phyloP scores from a whole-genome alignment of 1,140 invertebrate species.

The Drosophila bifasciata region DNA sequence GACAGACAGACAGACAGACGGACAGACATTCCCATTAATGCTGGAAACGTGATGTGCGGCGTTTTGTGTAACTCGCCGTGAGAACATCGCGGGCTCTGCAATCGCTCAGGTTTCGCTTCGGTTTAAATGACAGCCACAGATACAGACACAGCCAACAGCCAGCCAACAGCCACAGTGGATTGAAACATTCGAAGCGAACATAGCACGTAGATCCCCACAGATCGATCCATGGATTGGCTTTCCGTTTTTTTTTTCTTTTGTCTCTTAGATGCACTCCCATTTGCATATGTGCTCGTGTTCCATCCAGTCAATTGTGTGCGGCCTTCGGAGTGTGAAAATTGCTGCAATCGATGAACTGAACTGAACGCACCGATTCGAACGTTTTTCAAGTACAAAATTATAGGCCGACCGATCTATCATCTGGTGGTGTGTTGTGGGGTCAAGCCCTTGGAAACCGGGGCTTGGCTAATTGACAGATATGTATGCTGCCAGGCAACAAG shows the following conservation, averaged over 20 bases:
- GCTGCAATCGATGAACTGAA: slow-evolving; percentile 46
- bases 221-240: slow-evolving; percentile 43
- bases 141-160: too few relatives aligned
- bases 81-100: slow-evolving; percentile 64
- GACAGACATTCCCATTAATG: slow-evolving; percentile 46
- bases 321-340: slow-evolving; percentile 75
- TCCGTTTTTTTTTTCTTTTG: slow-evolving; percentile 19
- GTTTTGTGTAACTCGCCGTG: slow-evolving; percentile 80
- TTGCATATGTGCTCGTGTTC: slow-evolving; percentile 14
- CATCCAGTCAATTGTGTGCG: slow-evolving; percentile 35
- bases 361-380: slow-evolving; percentile 28
- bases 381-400: slow-evolving; percentile 21
- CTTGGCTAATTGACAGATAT: slow-evolving; percentile 4
- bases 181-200: slow-evolving; percentile 26
- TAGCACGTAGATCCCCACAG: slow-evolving; percentile 38
- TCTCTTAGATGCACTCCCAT: slow-evolving; percentile 25
- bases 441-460: slow-evolving; percentile 50
- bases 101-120: slow-evolving; percentile 66
- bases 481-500: background rate
- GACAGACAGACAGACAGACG: background rate
- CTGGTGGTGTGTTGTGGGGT: slow-evolving; percentile 9
- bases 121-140: slow-evolving; percentile 51
- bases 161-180: slow-evolving; percentile 9
- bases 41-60: slow-evolving; percentile 79
- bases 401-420: slow-evolving; percentile 30